Evolutionary conservation across 2,888 invertebrate genomes (phyloP).

Genomic region (Gibbula magus): DNA sequence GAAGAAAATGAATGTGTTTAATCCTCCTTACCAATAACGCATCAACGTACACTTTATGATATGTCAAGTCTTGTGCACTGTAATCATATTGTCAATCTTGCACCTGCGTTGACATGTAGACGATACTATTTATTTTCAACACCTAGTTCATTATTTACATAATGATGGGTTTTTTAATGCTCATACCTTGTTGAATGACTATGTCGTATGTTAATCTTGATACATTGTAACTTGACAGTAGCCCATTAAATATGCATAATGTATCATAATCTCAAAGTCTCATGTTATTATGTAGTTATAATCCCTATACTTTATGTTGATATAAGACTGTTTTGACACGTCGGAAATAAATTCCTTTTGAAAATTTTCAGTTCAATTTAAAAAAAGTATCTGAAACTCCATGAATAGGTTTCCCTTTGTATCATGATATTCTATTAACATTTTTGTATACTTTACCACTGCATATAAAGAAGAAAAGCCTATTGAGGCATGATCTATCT

Average conservation of each 20-base stretch:
- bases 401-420: neutral
- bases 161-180: neutral
- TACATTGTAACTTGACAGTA: too few relatives aligned
- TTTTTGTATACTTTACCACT: neutral
- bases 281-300: too few relatives aligned
- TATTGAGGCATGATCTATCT: neutral
- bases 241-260: too few relatives aligned
- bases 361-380: neutral
- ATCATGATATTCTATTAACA: neutral
- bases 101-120: neutral
- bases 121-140: neutral
- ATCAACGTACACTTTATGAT: too few relatives aligned
- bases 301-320: too few relatives aligned
- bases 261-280: too few relatives aligned
- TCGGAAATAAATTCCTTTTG: too few relatives aligned
- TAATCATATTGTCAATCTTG: neutral
- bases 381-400: neutral
- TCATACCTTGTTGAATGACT: neutral
- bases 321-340: too few relatives aligned
- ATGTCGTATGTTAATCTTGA: too few relatives aligned
- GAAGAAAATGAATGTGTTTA: too few relatives aligned
- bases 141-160: neutral
- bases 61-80: too few relatives aligned
- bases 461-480: neutral
- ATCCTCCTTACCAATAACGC: too few relatives aligned